A percentile compares a stretch with the other conserved stretches of the same genome.
Conservation (phyloP, 2,888 invertebrate species). For the Margaritifera margaritifera region DNA sequence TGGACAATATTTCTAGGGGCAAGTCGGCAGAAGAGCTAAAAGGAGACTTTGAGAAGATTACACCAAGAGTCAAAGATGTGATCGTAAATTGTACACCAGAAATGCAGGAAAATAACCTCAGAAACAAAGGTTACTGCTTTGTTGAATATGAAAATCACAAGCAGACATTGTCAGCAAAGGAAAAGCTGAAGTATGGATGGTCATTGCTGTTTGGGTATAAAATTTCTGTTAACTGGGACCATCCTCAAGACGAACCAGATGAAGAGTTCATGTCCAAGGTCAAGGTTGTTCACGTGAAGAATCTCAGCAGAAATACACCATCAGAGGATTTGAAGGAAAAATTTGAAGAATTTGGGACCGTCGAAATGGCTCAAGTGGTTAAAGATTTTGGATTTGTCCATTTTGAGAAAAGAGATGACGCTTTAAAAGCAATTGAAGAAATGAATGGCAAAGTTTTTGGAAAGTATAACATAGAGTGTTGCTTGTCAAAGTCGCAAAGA, state of each 20-base stretch:
- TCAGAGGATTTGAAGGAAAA: conserved; percentile 22
- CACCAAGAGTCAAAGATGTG: conserved; percentile 16
- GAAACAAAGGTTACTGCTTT: conserved; percentile 32
- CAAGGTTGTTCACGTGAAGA: conserved; percentile 26
- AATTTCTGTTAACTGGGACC: conserved; percentile 28
- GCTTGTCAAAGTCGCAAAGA: too few relatives aligned
- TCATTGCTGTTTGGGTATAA: conserved; percentile 14
- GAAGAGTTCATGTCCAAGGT: conserved; percentile 19
- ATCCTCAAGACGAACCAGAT: conserved; percentile 15
- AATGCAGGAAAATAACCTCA: conserved; percentile 10
- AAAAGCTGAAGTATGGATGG: neutral
- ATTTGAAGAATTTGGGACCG: conserved; percentile 31
- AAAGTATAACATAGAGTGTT: too few relatives aligned
- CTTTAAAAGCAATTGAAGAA: conserved; percentile 23
- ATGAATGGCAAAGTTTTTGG: conserved; percentile 10
- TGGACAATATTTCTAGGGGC: conserved; percentile 30
- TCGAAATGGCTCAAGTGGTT: conserved; percentile 29
- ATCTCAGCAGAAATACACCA: conserved; percentile 17
- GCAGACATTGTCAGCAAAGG: conserved; percentile 22
- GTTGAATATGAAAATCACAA: conserved; percentile 24
- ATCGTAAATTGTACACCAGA: conserved; percentile 23
- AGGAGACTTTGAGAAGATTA: conserved; percentile 12
- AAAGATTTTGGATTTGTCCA: conserved; percentile 35
- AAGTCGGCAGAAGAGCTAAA: conserved; percentile 18
- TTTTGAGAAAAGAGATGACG: conserved; percentile 26